Evolutionary conservation across 1,140 invertebrate genomes (phyloP), one percentile per base, ranked within the genome.

Genomic region (Paracyclopina nana): DNA sequence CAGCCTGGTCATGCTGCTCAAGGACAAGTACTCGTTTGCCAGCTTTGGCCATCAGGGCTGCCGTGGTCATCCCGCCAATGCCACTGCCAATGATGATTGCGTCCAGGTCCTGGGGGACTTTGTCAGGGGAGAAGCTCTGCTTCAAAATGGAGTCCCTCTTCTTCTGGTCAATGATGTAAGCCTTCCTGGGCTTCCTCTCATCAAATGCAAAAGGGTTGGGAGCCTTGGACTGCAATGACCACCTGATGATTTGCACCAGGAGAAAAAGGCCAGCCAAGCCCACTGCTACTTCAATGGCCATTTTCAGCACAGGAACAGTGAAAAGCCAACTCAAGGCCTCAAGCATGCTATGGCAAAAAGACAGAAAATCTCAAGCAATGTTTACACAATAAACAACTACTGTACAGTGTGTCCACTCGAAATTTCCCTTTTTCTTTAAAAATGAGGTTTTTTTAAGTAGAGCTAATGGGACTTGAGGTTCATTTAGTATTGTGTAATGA

Each of bases 11-110:
- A 61, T 67, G 65, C 46, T 66, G 63, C 49, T 66, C 65, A 46
- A 66, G 53, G 1, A 66, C 64, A 18, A 66, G 50, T 16, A 66
- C 64, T 52, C 56, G 61, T 45, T 62, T 59, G 1, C 65, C 65
- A 16, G 61, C 60, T 45, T 60, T 57, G 9, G 60, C 54, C 31
- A 67, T 55, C 12, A 65, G 20, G 12, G 62, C 60, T 14, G 62
- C 65, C 11, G 61, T 54, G 2, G 61, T 54, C 28, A 67, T 42
- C 0, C 64, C 64, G 4, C 65, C 63, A 38, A 62, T 61, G 12
- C 65, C 65, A 58, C 61, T 64, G 14, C 65, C 65, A 25, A 67
- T 61, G 1, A 67, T 55, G 27, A 67, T 62, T n/a, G 60, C 63
- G 57, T 67, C 65, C 22, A 56, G 34, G 9, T 53, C 18, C 14